Percentiles rank a stretch among this genome's conserved stretches.
Conservation (phyloP, 1,140 invertebrate species). For the Calephelis virginiensis region DNA sequence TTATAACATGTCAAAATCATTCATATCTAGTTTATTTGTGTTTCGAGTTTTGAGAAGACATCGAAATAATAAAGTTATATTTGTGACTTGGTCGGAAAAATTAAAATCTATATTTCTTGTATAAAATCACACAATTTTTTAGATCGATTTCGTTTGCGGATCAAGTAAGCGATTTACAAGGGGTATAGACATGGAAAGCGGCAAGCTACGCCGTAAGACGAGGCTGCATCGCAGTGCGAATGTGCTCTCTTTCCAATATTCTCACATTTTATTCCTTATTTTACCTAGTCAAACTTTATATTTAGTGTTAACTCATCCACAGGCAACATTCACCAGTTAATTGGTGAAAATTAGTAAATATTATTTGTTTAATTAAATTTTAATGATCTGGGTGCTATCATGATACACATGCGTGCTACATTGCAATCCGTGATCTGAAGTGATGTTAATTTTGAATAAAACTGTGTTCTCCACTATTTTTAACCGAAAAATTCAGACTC, state of each 20-base stretch:
- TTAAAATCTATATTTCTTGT: too few species aligned
- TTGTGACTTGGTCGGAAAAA: too few species aligned
- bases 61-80: too few species aligned
- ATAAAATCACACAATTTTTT: not conserved
- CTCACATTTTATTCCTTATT: conserved; percentile 26
- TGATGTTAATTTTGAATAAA: conserved; percentile 60
- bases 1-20: too few species aligned
- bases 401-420: conserved; percentile 71
- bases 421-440: conserved; percentile 63
- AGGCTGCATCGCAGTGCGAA: conserved; percentile 61
- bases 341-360: conserved; percentile 60
- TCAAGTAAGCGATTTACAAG: conserved; percentile 47
- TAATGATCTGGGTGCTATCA: conserved; percentile 50
- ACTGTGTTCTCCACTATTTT: conserved; percentile 47
- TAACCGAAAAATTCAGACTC: conserved; percentile 19
- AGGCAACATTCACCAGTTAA: conserved; percentile 63
- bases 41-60: too few species aligned
- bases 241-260: conserved; percentile 52
- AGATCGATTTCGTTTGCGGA: conserved; percentile 46
- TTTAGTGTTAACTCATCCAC: conserved; percentile 33
- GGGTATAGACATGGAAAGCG: conserved; percentile 62
- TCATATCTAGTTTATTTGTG: too few species aligned
- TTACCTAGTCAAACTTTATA: conserved; percentile 14
- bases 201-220: conserved; percentile 67
- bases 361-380: conserved; percentile 35